Percentiles rank a stretch among this genome's conserved stretches.
Conservation (phyloP, 2,888 invertebrate genomes). For the Halictus ligatus region DNA sequence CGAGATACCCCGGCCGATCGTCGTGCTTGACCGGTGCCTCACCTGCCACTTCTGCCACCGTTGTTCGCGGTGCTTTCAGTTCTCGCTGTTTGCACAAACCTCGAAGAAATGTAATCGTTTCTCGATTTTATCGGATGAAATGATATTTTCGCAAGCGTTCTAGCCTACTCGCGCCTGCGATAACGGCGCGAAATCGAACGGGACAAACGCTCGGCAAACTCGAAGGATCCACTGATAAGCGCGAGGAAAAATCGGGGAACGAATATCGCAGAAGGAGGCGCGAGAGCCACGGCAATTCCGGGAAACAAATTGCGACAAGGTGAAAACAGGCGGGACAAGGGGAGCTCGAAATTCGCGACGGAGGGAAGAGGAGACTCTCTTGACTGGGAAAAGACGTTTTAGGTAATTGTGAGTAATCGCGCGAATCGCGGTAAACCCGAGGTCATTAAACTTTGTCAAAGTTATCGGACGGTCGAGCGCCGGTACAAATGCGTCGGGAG, state of each 20-base stretch:
- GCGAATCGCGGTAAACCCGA: background rate
- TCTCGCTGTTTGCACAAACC: too few relatives aligned
- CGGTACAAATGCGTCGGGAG: background rate
- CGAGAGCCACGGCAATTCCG: background rate
- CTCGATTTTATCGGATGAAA: too few relatives aligned
- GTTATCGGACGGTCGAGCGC: background rate
- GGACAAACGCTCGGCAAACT: too few relatives aligned
- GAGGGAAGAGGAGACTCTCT: background rate
- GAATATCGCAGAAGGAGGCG: background rate
- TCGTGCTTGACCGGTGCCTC: constrained; percentile 16
- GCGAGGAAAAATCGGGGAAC: background rate
- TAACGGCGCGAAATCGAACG: too few relatives aligned
- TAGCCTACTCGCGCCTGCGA: too few relatives aligned
- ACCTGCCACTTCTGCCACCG: background rate
- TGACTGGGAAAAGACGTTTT: background rate
- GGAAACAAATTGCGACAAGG: background rate
- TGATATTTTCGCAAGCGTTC: too few relatives aligned
- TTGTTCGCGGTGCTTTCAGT: too few relatives aligned
- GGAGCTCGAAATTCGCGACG: background rate
- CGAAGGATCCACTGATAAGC: too few relatives aligned
- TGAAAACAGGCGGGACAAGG: background rate
- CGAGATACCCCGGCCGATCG: constrained; percentile 6
- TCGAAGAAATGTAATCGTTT: too few relatives aligned
- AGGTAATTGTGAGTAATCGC: constrained; percentile 3
- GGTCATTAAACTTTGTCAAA: background rate